Percentiles rank a stretch among this genome's conserved stretches.
Evolutionary conservation across 2,113 vertebrate genomes (phyloP).

Genomic region (Neodon shergylaensis): DNA sequence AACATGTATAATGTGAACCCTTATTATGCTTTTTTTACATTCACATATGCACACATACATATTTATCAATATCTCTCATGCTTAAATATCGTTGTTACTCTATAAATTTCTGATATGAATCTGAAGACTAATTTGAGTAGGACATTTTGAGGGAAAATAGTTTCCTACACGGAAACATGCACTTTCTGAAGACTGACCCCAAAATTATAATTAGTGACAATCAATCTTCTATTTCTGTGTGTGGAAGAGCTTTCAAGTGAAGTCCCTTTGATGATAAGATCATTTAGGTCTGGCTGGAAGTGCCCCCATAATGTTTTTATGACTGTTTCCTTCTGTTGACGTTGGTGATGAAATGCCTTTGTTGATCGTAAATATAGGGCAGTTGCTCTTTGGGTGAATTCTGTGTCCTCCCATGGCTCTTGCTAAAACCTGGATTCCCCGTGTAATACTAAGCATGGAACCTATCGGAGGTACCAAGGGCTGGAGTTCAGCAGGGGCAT

Average conservation of each 20-base stretch:
- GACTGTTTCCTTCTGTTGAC: not conserved
- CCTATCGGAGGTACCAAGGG: not conserved
- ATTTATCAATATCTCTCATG: not conserved
- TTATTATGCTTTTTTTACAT: not conserved
- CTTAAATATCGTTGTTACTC: not conserved
- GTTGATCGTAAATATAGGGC: not conserved
- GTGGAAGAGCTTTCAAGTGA: not conserved
- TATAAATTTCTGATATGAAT: not conserved
- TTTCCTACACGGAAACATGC: not conserved
- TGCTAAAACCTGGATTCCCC: not conserved
- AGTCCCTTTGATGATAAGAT: conserved; percentile 55
- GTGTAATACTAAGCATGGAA: not conserved
- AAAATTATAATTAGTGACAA: conserved; percentile 25
- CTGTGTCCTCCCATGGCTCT: not conserved
- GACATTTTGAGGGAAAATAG: conserved; percentile 12
- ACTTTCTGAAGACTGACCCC: conserved; percentile 22
- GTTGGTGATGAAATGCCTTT: conserved; percentile 25
- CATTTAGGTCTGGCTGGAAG: not conserved
- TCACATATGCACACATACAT: not conserved
- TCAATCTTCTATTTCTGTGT: not conserved
- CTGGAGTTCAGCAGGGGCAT: not conserved
- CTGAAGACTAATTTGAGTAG: not conserved
- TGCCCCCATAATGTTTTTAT: not conserved
- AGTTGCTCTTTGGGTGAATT: not conserved
- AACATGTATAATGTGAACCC: not conserved